These are phyloP conservation scores for Anomalospiza imberbis DNA, from an alignment of 2,797 vertebrate genomes.

Conservation along the genomic window DNA sequence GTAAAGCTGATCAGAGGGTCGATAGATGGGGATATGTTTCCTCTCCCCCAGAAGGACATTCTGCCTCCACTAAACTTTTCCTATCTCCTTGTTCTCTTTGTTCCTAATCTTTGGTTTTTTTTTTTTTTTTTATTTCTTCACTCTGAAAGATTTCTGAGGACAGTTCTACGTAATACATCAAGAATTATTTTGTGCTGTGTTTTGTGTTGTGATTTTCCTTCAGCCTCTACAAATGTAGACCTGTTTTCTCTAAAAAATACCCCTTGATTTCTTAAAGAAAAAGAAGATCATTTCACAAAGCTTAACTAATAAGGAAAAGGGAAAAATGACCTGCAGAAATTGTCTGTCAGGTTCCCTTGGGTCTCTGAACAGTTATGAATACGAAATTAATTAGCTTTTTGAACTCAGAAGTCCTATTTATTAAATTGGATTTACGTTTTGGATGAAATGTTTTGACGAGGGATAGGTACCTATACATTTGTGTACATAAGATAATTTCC, in stretches of 20 bases:
- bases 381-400: conserved; percentile 39
- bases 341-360: not conserved
- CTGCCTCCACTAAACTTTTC: not conserved
- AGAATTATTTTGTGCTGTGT: not conserved
- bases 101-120: not conserved
- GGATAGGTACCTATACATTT: not conserved
- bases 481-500: not conserved
- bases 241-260: not conserved
- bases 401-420: not conserved
- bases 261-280: not conserved
- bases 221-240: not conserved
- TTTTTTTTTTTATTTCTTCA: not conserved
- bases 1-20: conserved; percentile 8
- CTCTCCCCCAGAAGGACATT: not conserved
- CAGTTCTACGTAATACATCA: not conserved
- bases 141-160: not conserved
- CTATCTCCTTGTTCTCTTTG: not conserved
- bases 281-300: not conserved
- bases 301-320: not conserved
- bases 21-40: conserved; percentile 37
- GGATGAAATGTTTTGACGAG: not conserved
- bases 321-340: not conserved
- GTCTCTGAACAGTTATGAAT: not conserved
- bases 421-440: not conserved
- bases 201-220: not conserved